phyloP scores from a whole-genome alignment of 2,113 vertebrate species.

The Bufo gargarizans region DNA sequence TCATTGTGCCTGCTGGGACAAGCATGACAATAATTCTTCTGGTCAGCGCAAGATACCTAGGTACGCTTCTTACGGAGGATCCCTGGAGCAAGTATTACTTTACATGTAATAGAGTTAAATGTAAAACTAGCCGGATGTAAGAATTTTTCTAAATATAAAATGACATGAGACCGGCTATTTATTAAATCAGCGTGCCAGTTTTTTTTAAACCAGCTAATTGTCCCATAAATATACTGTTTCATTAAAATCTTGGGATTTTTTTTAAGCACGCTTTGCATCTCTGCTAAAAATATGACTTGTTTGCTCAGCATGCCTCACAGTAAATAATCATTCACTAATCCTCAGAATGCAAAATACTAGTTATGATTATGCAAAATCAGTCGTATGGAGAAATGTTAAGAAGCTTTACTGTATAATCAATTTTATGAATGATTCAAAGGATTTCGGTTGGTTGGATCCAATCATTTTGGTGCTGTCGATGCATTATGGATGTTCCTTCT shows the following conservation, averaged over 20 bases:
- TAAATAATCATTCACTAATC: neutral
- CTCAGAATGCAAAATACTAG: neutral
- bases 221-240: neutral
- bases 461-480: neutral
- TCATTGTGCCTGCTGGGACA: constrained; percentile 59
- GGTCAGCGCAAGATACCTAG: constrained; percentile 54
- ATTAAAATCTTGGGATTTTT: neutral
- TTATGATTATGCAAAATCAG: neutral
- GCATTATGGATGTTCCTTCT: neutral
- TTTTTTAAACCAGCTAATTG: neutral
- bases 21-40: constrained; percentile 57
- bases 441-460: neutral
- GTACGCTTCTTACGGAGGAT: constrained; percentile 55
- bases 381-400: neutral
- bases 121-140: neutral
- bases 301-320: neutral
- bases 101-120: neutral
- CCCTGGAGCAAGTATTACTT: constrained; percentile 44
- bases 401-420: neutral
- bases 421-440: neutral
- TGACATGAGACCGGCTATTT: no score
- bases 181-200: neutral
- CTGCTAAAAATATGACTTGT: no score
- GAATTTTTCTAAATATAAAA: neutral
- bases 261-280: no score